phyloP scores from a whole-genome alignment of 2,113 vertebrate species.

The Tupaia chinensis region DNA sequence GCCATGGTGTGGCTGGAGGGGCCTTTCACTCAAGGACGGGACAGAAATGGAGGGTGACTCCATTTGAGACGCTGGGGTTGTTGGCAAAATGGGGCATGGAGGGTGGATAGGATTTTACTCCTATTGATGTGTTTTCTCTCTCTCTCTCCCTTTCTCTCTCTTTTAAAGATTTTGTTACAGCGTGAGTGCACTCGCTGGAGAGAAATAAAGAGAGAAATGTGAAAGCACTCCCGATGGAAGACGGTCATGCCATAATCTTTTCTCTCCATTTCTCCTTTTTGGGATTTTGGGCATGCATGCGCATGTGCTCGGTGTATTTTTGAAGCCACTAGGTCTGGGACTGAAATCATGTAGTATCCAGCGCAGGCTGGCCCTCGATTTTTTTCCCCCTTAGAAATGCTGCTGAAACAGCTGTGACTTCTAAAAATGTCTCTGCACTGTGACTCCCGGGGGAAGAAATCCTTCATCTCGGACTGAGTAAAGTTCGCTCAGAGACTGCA shows the following conservation, averaged over 20 bases:
- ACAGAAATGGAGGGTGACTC: neutral
- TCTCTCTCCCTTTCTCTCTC: too few species aligned
- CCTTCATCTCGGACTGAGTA: constrained; percentile 17
- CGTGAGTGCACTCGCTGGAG: too few species aligned
- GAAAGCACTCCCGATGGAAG: too few species aligned
- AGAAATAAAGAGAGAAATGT: too few species aligned
- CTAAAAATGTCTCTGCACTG: constrained; percentile 35
- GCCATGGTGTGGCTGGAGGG: neutral
- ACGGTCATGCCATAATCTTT: too few species aligned
- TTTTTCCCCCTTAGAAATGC: neutral
- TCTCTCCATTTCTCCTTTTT: too few species aligned
- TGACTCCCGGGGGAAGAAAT: constrained; percentile 25
- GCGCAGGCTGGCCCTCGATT: too few species aligned
- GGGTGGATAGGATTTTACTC: neutral
- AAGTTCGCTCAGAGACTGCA: constrained; percentile 24
- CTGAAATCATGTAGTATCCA: too few species aligned
- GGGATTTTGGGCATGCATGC: too few species aligned
- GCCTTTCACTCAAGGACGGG: neutral
- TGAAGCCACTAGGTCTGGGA: too few species aligned
- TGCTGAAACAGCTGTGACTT: neutral
- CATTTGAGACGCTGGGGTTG: neutral
- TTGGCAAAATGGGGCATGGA: neutral
- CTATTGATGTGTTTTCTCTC: neutral
- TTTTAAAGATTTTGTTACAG: too few species aligned
- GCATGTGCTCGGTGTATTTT: too few species aligned